These are phyloP conservation scores for Gryon sp. DNA, from an alignment of 1,140 invertebrate species.

Conservation along the genomic window DNA sequence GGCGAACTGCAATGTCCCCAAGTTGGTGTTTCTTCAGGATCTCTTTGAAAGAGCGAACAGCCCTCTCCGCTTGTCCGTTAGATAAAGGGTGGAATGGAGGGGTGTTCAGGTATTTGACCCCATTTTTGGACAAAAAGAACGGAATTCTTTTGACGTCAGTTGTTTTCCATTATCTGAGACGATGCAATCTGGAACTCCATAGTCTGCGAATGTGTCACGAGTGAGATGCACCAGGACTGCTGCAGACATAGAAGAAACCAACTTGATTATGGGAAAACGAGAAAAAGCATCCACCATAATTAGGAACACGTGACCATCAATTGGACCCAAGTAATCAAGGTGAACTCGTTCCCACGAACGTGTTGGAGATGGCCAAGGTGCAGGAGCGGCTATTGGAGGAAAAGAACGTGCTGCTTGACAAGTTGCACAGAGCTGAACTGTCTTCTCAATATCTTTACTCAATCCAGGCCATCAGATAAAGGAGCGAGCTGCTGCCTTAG, in stretches of 20 bases:
- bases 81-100: conserved; percentile 12
- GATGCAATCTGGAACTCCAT: too few species aligned
- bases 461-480: conserved; percentile 78
- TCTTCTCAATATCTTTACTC: conserved; percentile 73
- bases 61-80: conserved; percentile 2
- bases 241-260: too few species aligned
- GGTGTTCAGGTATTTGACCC: conserved; percentile 9
- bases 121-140: conserved; percentile 5
- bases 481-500: conserved; percentile 73
- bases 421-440: not conserved
- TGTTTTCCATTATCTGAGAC: not conserved
- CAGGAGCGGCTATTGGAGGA: conserved; percentile 5
- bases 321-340: conserved; percentile 10
- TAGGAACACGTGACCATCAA: not conserved
- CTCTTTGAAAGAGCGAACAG: conserved; percentile 11
- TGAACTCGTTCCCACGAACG: conserved; percentile 8
- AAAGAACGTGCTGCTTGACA: too few species aligned
- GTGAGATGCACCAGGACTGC: too few species aligned
- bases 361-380: conserved; percentile 3
- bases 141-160: conserved; percentile 1
- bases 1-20: not conserved
- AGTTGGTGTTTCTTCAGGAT: not conserved
- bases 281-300: too few species aligned
- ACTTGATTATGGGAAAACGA: too few species aligned
- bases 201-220: too few species aligned